Base-by-base conservation (phyloP, 2,888 invertebrate species). In the Podabrus alpinus region DNA sequence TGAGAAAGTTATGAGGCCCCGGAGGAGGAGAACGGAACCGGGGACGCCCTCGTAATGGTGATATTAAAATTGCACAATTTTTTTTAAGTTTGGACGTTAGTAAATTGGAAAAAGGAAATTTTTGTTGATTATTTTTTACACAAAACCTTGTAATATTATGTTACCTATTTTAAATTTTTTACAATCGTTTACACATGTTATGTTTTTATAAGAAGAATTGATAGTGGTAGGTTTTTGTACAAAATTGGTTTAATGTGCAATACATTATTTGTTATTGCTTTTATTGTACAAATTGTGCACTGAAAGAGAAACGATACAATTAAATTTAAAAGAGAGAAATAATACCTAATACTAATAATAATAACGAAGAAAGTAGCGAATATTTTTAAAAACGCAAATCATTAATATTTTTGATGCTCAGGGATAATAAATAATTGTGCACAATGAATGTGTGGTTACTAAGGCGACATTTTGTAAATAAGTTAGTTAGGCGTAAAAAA, bases 401-500 rank as follows among this genome's bases (percentile, higher is more conserved):
- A 45, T 45, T 45, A 74, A 74, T 77, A 72, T 77, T 74, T 74
- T 77, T 74, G 73, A 72, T 77, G 77, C 77, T 77, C 77, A 77
- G 77, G 77, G 77, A 77, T 72, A 77, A 45, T n/a, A 45, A 45
- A 45, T 45, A 45, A 45, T 45, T 74, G 74, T 72, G 60, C 77
- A 77, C 74, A 69, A 74, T 76, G 67, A 72, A 19, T 16, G 62
- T 64, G 62, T 69, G 29, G 61, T 68, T 76, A 73, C 61, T 69
- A 72, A 75, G 67, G 70, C 69, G 66, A 74, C 59, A 19, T 64
- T n/a, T 15, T 77, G 77, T 77, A 77, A 15, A 77, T 77, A 76
- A 45, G 73, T 66, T 76, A 76, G 74, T 66, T 74, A 64, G 62
- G 62, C 21, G 21, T 64, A 74, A 64, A 59, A 71, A 69, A 66